Evolutionary conservation across 1,140 invertebrate genomes (phyloP), one percentile per base, ranked within the genome.

Genomic region (Dendroctonus ponderosae): DNA sequence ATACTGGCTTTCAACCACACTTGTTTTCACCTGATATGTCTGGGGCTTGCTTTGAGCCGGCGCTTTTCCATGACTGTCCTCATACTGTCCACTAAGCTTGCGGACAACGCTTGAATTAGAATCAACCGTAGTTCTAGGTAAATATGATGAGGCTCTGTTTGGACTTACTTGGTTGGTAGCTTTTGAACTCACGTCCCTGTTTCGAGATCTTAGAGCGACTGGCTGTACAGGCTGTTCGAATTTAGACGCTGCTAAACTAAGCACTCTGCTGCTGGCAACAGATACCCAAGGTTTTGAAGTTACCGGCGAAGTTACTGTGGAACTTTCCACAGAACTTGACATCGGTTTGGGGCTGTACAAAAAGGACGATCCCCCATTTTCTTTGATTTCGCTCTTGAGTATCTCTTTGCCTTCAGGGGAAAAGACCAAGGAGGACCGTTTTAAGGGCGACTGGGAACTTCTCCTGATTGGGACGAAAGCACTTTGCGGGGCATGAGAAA

Each of bases 401-500:
- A 72, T 67, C 50, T 71, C 67, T 11, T 48, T 41, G 40, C 62
- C 63, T 7, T 65, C 62, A 41, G 70, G 48, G 12, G 65, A 67
- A 14, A 67, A 61, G 46, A 70, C 42, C 11, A 63, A 14, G 5
- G 63, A 48, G 67, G 69, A 48, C 75, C 76, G 56, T 8, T 67
- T 61, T 37, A 38, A 7, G 37, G 15, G 41, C 12, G 62, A 59
- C 48, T 66, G 50, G 0, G 67, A 70, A 8, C 57, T 50, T 42
- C 70, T 71, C 39, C 74, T 76, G 8, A 71, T 75, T 14, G 88
- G 87, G 67, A 85, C 85, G 67, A 89, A 89, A 12, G 87, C 87
- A 7, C 88, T 89, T 78, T 86, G 83, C 2, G 87, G 86, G 3
- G 87, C 87, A 72, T 89, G 88, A 48, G 85, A 87, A 70, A 90